Conservation (phyloP, 2,113 vertebrate genomes). For the Plectropomus leopardus region DNA sequence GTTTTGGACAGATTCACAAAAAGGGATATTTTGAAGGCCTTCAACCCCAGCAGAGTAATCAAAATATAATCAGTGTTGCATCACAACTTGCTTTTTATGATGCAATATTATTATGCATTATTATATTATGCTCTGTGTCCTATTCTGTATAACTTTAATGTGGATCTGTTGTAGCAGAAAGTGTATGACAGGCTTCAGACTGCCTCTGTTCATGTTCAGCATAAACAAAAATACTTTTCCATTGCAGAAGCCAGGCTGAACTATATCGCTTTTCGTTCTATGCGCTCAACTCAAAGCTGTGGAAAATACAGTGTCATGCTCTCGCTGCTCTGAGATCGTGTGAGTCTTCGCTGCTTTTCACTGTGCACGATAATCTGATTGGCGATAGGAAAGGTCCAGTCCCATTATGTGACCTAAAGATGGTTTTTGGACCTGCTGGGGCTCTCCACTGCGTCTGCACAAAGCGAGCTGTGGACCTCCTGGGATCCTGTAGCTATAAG, state of each 20-base stretch:
- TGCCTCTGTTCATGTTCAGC: neutral
- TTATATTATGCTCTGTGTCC: neutral
- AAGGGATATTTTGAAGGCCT: too few relatives aligned
- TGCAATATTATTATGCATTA: neutral
- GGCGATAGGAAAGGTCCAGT: conserved; percentile 2
- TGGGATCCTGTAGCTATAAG: conserved; percentile 75
- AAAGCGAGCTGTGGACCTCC: conserved; percentile 24
- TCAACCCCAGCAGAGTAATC: too few relatives aligned
- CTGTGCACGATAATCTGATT: conserved; percentile 26
- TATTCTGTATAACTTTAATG: neutral
- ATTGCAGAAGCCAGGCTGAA: neutral
- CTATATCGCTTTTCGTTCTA: neutral
- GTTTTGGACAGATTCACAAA: too few relatives aligned
- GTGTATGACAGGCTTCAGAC: neutral
- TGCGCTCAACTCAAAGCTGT: conserved; percentile 1
- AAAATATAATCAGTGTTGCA: too few relatives aligned
- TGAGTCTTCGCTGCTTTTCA: neutral
- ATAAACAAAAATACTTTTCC: neutral
- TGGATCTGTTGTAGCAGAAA: neutral
- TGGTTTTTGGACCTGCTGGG: conserved; percentile 8
- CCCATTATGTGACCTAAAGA: conserved; percentile 12
- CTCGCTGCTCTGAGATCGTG: neutral
- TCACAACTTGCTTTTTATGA: neutral
- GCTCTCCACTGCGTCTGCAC: conserved; percentile 7
- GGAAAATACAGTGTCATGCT: conserved; percentile 10